Conservation (phyloP, 2,113 vertebrate species). For the Pseudopipra pipra region DNA sequence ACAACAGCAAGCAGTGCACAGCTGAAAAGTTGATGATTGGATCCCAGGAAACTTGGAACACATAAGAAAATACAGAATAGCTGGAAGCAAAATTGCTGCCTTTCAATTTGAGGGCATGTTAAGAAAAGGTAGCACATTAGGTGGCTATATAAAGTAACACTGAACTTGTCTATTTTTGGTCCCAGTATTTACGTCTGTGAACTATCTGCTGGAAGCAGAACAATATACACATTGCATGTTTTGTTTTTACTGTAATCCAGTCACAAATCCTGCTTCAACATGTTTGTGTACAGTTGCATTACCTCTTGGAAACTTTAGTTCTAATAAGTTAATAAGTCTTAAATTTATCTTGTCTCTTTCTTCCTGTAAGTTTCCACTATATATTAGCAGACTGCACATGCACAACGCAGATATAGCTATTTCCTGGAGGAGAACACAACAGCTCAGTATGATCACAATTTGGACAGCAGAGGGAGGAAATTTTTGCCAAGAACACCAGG, state of each 20-base stretch:
- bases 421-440: not conserved
- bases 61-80: not conserved
- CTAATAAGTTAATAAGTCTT: not conserved
- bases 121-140: not conserved
- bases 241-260: not conserved
- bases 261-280: not conserved
- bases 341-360: not conserved
- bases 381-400: not conserved
- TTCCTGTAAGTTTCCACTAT: not conserved
- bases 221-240: not conserved
- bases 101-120: not conserved
- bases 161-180: not conserved
- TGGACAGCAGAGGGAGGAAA: not conserved
- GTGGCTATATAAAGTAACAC: not conserved
- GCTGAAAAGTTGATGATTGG: not conserved
- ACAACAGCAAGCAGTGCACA: not conserved
- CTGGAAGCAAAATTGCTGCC: not conserved
- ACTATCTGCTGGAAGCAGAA: not conserved
- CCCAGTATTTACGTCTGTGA: not conserved
- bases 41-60: not conserved
- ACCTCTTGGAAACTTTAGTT: not conserved
- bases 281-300: not conserved
- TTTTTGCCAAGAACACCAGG: not conserved
- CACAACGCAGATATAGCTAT: not conserved
- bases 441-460: not conserved